phyloP scores from a whole-genome alignment of 2,113 vertebrate species.

The Amblyornis subalaris region DNA sequence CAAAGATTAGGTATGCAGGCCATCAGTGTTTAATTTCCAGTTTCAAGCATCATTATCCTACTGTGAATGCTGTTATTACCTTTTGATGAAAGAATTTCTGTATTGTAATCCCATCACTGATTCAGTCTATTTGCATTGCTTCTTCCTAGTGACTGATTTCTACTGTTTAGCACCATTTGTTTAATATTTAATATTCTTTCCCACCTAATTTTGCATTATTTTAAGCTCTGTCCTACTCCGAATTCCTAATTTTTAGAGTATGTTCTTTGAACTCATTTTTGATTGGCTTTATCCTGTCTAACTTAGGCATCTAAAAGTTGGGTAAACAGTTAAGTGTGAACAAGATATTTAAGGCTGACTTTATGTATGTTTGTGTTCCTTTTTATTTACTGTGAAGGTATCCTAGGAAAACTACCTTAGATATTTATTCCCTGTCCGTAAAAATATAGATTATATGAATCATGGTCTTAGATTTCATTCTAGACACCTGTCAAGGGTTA shows the following conservation, averaged over 20 bases:
- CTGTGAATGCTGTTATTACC: not conserved
- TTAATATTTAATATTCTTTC: not conserved
- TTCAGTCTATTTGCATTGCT: not conserved
- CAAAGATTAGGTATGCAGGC: constrained; percentile 1
- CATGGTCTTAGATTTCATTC: not conserved
- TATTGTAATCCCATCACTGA: not conserved
- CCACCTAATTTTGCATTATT: not conserved
- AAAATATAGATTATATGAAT: not conserved
- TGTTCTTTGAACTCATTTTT: not conserved
- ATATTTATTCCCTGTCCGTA: not conserved
- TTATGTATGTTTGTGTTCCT: not conserved
- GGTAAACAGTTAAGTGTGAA: not conserved
- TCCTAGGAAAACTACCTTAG: not conserved
- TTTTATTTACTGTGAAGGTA: not conserved
- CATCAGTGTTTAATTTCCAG: not conserved
- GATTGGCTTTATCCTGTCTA: not conserved
- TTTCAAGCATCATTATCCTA: not conserved
- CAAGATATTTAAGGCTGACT: not conserved
- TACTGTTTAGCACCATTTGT: not conserved
- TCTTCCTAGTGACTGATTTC: not conserved
- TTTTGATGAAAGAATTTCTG: constrained; percentile 24
- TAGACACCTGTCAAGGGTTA: too few species aligned
- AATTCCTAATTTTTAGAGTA: not conserved
- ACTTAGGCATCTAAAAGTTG: not conserved
- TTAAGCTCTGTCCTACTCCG: not conserved